A percentile compares a stretch with the other conserved stretches of the same genome.
These are phyloP conservation scores for Goniozus legneri DNA, from an alignment of 1,140 invertebrate genomes.

Conservation along the genomic window DNA sequence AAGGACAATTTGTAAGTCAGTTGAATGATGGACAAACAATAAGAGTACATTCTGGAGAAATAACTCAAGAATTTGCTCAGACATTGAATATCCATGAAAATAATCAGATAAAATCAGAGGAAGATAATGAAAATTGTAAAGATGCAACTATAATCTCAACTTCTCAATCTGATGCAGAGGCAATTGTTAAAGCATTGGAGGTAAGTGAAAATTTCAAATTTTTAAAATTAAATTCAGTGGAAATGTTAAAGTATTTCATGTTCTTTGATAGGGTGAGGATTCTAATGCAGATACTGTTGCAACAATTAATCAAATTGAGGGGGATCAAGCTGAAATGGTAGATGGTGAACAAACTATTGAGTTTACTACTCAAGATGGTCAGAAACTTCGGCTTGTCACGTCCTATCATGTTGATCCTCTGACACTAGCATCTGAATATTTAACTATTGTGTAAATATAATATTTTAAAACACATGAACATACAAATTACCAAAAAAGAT, in stretches of 20 bases:
- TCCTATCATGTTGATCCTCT: constrained; percentile 49
- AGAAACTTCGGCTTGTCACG: constrained; percentile 52
- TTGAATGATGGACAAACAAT: constrained; percentile 45
- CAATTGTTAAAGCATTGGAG: constrained; percentile 39
- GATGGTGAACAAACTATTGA: constrained; percentile 48
- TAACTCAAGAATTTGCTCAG: constrained; percentile 28
- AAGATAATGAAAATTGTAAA: constrained; percentile 3
- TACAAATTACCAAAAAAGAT: no score
- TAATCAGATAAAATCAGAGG: constrained; percentile 16
- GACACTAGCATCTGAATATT: constrained; percentile 49
- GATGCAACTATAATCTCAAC: constrained; percentile 14
- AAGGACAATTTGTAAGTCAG: constrained; percentile 53
- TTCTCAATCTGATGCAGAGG: constrained; percentile 32
- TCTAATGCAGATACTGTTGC: constrained; percentile 38
- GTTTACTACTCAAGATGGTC: constrained; percentile 53
- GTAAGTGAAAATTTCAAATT: constrained; percentile 17
- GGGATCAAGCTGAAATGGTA: constrained; percentile 26
- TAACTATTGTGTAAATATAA: constrained; percentile 48
- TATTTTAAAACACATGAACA: no score
- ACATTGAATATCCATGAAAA: constrained; percentile 27
- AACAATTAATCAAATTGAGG: constrained; percentile 38
- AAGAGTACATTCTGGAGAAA: constrained; percentile 35
- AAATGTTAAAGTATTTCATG: constrained; percentile 5
- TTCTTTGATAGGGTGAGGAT: constrained; percentile 39
- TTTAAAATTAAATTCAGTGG: neutral